phyloP scores from a whole-genome alignment of 1,140 invertebrate genomes.

The Ephestia elutella region DNA sequence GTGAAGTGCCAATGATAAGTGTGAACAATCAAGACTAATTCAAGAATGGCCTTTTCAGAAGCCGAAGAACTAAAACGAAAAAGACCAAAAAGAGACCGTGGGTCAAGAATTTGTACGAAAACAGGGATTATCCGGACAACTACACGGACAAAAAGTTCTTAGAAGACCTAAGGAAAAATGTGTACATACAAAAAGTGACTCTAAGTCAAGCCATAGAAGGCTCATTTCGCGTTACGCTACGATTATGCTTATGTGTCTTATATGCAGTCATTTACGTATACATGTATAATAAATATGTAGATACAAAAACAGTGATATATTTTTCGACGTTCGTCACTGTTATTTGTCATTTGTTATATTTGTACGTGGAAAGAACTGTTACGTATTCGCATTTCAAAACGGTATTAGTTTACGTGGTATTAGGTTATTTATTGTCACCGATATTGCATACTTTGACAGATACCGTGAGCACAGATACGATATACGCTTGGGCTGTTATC shows the following conservation, averaged over 20 bases:
- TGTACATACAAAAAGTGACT: slow-evolving; percentile 82
- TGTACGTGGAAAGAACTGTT: slow-evolving; percentile 43
- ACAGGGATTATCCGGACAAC: slow-evolving; percentile 91
- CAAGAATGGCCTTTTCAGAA: slow-evolving; percentile 61
- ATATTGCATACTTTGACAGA: slow-evolving; percentile 96
- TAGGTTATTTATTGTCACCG: slow-evolving; percentile 91
- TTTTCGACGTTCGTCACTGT: slow-evolving; percentile 73
- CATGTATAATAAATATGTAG: slow-evolving; percentile 80
- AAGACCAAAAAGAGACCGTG: slow-evolving; percentile 75
- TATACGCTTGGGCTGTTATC: slow-evolving; percentile 91
- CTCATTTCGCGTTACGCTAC: slow-evolving; percentile 82
- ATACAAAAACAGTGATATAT: slow-evolving; percentile 78
- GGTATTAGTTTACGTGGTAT: slow-evolving; percentile 84
- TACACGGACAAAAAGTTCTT: slow-evolving; percentile 91
- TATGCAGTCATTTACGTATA: slow-evolving; percentile 85
- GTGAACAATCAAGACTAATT: slow-evolving; percentile 12
- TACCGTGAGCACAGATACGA: slow-evolving; percentile 97
- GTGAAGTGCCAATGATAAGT: background rate
- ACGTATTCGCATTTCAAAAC: slow-evolving; percentile 76
- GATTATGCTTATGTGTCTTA: slow-evolving; percentile 84
- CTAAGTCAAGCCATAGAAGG: slow-evolving; percentile 81
- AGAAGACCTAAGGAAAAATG: slow-evolving; percentile 89
- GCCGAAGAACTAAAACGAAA: slow-evolving; percentile 40
- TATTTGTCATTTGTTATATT: slow-evolving; percentile 76
- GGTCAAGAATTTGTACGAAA: slow-evolving; percentile 93